phyloP scores from a whole-genome alignment of 1,140 invertebrate genomes.

The Chrysomallon squamiferum region DNA sequence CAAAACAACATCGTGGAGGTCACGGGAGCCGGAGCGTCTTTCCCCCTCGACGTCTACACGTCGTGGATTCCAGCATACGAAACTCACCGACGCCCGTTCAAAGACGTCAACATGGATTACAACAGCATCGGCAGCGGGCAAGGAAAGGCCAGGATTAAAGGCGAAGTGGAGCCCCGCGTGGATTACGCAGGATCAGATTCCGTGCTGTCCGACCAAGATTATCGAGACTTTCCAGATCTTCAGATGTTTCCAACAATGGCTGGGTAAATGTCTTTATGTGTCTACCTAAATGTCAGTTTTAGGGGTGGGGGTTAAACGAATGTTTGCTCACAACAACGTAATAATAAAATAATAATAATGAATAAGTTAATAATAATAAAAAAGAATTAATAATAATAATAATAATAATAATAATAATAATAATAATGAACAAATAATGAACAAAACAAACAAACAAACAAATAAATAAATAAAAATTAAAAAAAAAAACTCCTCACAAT shows the following conservation, averaged over 20 bases:
- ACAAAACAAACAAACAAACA: no score
- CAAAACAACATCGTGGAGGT: background rate
- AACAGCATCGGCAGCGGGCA: slow-evolving; percentile 28
- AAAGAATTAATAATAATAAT: no score
- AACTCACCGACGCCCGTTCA: slow-evolving; percentile 11
- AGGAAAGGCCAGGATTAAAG: slow-evolving; percentile 25
- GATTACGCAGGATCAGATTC: slow-evolving; percentile 42
- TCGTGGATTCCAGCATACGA: slow-evolving; percentile 21
- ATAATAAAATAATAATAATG: no score
- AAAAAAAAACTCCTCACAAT: no score
- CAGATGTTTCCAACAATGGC: slow-evolving; percentile 43
- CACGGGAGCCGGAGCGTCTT: slow-evolving; percentile 22
- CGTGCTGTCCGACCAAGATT: slow-evolving; percentile 14
- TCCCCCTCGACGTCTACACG: slow-evolving; percentile 24
- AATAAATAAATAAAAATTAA: no score
- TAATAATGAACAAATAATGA: no score
- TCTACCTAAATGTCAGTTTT: no score
- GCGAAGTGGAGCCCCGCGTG: slow-evolving; percentile 8
- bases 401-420: no score
- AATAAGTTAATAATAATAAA: no score
- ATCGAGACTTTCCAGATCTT: slow-evolving; percentile 22
- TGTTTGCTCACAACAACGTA: no score
- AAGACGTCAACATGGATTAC: slow-evolving; percentile 28
- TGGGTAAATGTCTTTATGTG: no score
- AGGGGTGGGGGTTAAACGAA: no score